A percentile compares a stretch with the other conserved stretches of the same genome.
These are phyloP conservation scores for Fabriciana adippe DNA, from an alignment of 2,888 invertebrate species.

Conservation along the genomic window DNA sequence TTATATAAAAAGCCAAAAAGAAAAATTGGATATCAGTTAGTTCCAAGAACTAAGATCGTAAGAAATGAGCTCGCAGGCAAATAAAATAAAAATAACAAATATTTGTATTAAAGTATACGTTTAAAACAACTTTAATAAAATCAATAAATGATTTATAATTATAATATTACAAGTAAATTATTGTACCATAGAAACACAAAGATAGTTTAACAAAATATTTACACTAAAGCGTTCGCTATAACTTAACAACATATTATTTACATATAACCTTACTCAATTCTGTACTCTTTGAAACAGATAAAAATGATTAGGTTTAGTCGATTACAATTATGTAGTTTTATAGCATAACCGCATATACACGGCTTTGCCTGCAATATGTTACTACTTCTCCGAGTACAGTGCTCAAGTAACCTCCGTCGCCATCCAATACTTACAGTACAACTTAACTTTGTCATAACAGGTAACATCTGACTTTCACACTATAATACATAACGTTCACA, in stretches of 20 bases:
- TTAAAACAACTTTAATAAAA: conserved; percentile 55
- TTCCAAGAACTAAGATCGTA: conserved; percentile 16
- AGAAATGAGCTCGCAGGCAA: conserved; percentile 29
- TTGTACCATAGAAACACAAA: conserved; percentile 67
- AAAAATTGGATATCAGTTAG: not conserved
- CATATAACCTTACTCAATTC: conserved; percentile 58
- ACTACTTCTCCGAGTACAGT: conserved; percentile 21
- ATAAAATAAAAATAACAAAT: conserved; percentile 35
- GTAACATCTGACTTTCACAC: conserved; percentile 82
- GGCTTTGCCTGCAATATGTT: not conserved
- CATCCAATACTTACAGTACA: conserved; percentile 69
- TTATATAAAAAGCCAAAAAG: conserved; percentile 4
- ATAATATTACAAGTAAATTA: conserved; percentile 47
- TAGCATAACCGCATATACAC: conserved; percentile 1
- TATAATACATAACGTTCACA: conserved; percentile 82
- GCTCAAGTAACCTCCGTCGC: conserved; percentile 25
- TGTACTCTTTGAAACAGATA: conserved; percentile 32
- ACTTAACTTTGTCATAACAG: conserved; percentile 80
- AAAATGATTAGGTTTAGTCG: not conserved
- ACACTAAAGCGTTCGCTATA: conserved; percentile 79
- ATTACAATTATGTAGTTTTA: not conserved
- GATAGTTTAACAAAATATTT: conserved; percentile 75
- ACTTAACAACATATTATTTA: conserved; percentile 79
- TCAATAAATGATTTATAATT: conserved; percentile 50
- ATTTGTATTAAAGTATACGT: conserved; percentile 33